Percentiles rank a stretch among this genome's conserved stretches.
phyloP scores from a whole-genome alignment of 2,797 vertebrate species.

The Erethizon dorsatum region DNA sequence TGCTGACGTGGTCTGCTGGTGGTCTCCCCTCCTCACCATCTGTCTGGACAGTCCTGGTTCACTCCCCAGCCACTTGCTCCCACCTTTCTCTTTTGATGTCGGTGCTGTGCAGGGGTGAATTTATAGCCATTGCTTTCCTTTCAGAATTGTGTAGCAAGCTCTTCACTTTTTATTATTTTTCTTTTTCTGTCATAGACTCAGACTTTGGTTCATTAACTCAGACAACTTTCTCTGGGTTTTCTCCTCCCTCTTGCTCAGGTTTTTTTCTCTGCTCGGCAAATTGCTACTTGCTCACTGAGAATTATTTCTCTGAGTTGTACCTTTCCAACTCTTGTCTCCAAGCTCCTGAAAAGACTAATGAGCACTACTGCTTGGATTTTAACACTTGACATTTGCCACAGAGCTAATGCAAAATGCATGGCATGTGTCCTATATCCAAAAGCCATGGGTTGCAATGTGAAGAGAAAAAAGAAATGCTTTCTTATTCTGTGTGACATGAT shows the following conservation, averaged over 20 bases:
- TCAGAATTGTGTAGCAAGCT: slow-evolving; percentile 28
- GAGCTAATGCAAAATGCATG: slow-evolving; percentile 78
- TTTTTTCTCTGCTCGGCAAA: slow-evolving; percentile 70
- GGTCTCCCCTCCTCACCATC: background rate
- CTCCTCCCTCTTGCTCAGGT: background rate
- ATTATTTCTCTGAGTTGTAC: slow-evolving; percentile 74
- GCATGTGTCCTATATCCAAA: slow-evolving; percentile 65
- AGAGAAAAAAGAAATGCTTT: slow-evolving; percentile 14
- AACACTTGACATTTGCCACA: slow-evolving; percentile 73
- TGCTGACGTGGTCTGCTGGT: background rate
- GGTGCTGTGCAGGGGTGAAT: background rate
- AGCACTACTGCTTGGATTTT: slow-evolving; percentile 66
- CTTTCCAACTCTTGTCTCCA: slow-evolving; percentile 68
- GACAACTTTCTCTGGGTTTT: slow-evolving; percentile 70
- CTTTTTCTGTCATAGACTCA: slow-evolving; percentile 34
- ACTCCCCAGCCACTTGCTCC: background rate
- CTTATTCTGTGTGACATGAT: slow-evolving; percentile 66
- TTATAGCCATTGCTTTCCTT: background rate
- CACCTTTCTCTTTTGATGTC: slow-evolving; percentile 45
- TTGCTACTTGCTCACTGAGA: slow-evolving; percentile 76
- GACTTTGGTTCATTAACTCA: slow-evolving; percentile 52
- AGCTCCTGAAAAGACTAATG: slow-evolving; percentile 75
- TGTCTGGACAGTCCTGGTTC: background rate
- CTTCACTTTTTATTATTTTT: slow-evolving; percentile 3
- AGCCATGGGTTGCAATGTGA: background rate